Base-by-base conservation (phyloP, 2,888 invertebrate genomes). In the Blera fallax region DNA sequence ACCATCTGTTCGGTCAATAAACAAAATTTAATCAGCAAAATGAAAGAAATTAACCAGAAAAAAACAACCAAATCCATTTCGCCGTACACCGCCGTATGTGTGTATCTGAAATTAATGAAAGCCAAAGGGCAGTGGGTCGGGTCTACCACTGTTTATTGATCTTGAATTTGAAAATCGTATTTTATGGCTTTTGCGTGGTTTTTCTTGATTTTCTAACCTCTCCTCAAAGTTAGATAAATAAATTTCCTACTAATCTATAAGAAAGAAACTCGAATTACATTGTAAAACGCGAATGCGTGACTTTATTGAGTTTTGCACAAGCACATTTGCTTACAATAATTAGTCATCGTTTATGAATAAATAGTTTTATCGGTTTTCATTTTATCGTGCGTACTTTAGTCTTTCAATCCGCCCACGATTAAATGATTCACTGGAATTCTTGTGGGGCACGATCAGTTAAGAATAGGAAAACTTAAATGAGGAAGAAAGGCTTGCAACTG, bases 1-100 rank as follows among this genome's bases (percentile, higher is more conserved):
- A 48, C 70, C 70, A 79, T 72, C 64, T 64, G 64, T 10, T 50
- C 29, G 64, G 64, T 79, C 72, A 79, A 79, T 72, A 79, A 79
- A 78, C 54, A 69, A 65, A 43, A 67, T 16, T 70, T 77, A 62
- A 60, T 69, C 43, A 24, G 43, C 43, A 37, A 74, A 43, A 52
- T 5, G 3, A 18, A 24, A 27, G 45, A 21, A 24, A 24, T 3
- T 24, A 24, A 24, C 50, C 34, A 6, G 5, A 18, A 65, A 65
- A 50, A 21, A 11, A n/a, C n/a, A n/a, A n/a, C n/a, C n/a, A n/a
- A n/a, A 34, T 52, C 37, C 18, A 32, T 34, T 32, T 10, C 10
- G 0, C 56, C 6, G 3, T 4, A 7, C 3, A 8, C 16, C n/a
- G n/a, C n/a, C n/a, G n/a, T n/a, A n/a, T n/a, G n/a, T n/a, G n/a